Base-by-base conservation (phyloP, 2,113 vertebrate genomes). In the Dunckerocampus dactyliophorus region DNA sequence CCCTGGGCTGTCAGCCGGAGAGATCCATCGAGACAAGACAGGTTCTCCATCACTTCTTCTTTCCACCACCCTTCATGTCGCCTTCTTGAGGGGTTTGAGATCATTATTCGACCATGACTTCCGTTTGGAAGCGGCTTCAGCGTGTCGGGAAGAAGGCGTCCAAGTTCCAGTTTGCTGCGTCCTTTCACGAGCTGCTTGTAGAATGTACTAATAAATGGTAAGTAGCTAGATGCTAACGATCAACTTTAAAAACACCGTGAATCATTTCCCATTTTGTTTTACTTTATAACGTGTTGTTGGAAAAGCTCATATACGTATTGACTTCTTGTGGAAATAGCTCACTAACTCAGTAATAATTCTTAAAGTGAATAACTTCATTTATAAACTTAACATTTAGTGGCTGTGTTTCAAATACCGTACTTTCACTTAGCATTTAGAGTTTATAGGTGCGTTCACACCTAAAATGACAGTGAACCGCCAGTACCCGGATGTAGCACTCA, bases 121-220 rank as follows among this genome's bases (percentile, higher is more conserved):
- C 94, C 1, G 94, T 95, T n/a, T 96, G 94, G 94, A 96, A 95
- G 79, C 89, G 94, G 60, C 91, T 96, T 3, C 94, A 96, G 83
- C 88, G 94, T 2, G 92, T 93, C 21, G 93, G 93, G 2, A 96
- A 95, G 78, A 91, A 84, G 73, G 94, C 94, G 2, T 85, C 92
- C 54, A 93, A 93, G 83, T 96, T 96, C 77, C 92, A 93, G 70
- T 95, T 94, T 22, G 92, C 90, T 34, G 93, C 92, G n/a, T 93
- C 93, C 10, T 95, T 90, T 65, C 91, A 93, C 9, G 92, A 96
- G 20, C 88, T 96, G 54, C 75, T 87, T 12, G 39, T 95, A 19
- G 94, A 96, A 67, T 92, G 94, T 79, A 90, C 86, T 0, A 87
- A 90, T 10, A 94, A 94, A 82, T 96, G 94, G 94, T 95, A 71